These are phyloP conservation scores for Alauda arvensis DNA, from an alignment of 2,797 vertebrate species.

Conservation along the genomic window DNA sequence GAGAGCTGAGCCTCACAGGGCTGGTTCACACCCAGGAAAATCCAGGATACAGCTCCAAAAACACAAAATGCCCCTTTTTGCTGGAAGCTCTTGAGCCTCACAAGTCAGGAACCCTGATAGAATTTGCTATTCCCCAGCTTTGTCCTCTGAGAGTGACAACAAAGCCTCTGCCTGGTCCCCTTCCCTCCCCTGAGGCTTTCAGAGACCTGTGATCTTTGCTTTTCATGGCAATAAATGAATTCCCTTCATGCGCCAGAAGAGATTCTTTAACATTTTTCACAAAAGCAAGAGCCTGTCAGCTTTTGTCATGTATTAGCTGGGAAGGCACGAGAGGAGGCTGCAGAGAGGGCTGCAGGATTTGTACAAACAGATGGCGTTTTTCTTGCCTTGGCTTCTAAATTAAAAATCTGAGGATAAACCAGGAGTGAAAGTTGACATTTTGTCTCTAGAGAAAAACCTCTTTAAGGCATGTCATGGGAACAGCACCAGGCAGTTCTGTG, in stretches of 20 bases:
- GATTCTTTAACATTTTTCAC: constrained; percentile 9
- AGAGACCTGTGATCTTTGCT: not conserved
- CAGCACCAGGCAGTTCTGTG: not conserved
- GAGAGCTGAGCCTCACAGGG: not conserved
- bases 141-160: not conserved
- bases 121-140: not conserved
- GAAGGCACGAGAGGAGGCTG: not conserved
- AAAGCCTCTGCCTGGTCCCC: not conserved
- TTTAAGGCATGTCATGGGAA: not conserved
- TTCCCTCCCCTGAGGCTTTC: not conserved
- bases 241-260: not conserved
- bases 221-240: not conserved
- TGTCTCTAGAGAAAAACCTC: constrained; percentile 12
- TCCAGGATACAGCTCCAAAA: not conserved
- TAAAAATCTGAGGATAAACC: constrained; percentile 28
- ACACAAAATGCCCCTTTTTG: not conserved
- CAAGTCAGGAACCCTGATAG: not conserved
- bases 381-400: constrained; percentile 51
- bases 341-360: not conserved
- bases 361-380: constrained; percentile 52
- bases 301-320: constrained; percentile 1
- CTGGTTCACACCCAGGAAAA: not conserved
- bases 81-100: not conserved
- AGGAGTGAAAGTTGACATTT: constrained; percentile 40
- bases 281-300: constrained; percentile 32